phyloP scores from a whole-genome alignment of 1,140 invertebrate genomes.

The Radopholus similis region DNA sequence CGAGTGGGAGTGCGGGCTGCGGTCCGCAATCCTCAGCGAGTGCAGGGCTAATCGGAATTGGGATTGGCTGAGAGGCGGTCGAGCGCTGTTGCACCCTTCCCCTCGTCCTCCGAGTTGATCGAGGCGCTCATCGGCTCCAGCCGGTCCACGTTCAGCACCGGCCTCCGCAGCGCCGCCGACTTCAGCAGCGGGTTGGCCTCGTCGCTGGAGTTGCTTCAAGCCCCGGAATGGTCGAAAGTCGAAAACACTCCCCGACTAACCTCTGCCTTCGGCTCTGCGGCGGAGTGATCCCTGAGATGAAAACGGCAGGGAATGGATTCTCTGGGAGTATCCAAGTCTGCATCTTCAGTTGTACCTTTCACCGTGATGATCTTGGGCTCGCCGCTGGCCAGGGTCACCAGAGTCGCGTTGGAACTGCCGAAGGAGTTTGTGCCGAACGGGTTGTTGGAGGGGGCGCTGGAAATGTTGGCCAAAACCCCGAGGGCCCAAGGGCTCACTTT shows the following conservation, averaged over 20 bases:
- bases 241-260: conserved; percentile 21
- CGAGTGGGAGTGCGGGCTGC: not conserved
- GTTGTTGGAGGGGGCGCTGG: not conserved
- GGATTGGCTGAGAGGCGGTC: no score
- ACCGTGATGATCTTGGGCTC: conserved; percentile 49
- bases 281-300: conserved; percentile 31
- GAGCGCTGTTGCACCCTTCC: no score
- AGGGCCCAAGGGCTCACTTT: no score
- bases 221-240: no score
- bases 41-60: no score
- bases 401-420: not conserved
- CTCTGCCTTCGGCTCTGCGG: conserved; percentile 41
- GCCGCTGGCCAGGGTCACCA: not conserved
- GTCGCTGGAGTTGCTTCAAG: conserved; percentile 30
- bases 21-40: no score
- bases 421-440: not conserved
- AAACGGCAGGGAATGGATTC: not conserved
- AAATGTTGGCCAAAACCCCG: not conserved
- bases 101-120: conserved; percentile 23
- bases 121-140: conserved; percentile 22
- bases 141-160: conserved; percentile 23
- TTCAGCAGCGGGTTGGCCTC: conserved; percentile 3
- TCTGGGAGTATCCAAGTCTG: not conserved
- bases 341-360: conserved; percentile 22
- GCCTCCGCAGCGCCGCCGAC: conserved; percentile 12